Evolutionary conservation across 2,888 invertebrate species (phyloP), one percentile per base, ranked within the genome.

Genomic region (Proisotoma minuta): DNA sequence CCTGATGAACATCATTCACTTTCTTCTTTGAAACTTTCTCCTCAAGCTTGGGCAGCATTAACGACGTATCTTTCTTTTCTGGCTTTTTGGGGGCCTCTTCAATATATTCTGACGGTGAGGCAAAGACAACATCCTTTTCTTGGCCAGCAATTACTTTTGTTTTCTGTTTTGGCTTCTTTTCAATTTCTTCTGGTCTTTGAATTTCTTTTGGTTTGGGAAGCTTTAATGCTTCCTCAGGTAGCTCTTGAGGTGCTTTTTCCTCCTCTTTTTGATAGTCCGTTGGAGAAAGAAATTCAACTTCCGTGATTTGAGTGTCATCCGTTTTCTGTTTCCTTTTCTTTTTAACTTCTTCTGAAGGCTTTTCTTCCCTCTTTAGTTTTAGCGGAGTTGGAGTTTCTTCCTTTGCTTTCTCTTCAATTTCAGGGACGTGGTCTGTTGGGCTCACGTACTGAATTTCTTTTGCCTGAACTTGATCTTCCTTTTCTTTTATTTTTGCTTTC

Each of bases 361-460:
- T 15, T 24, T 27, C 27, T 1, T 18, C 47, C 18, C 24, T 24
- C 22, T 57, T 29, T 12, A 27, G 22, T 24, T 18, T 28, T n/a
- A 26, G 52, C 28, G 23, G 50, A 23, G 3, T 5, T 20, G 26
- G 23, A 50, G 5, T 50, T 24, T 5, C 10, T 23, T 23, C 10
- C 26, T 18, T n/a, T n/a, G 26, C 4, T 24, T 50, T 20, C 50
- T 50, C n/a, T 5, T 20, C 26, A 5, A 23, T 4, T 23, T 50
- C 50, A 5, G 15, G n/a, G 4, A 34, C n/a, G 22, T 23, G 18
- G n/a, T 18, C 26, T 20, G 26, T 40, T 26, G 59, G 59, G 24
- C 28, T 24, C 27, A 53, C 22, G 20, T 43, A 43, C 20, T 52
- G 10, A n/a, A 59, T 53, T 28, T 59, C 59, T 27, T 15, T 10